Conservation (phyloP, 1,140 invertebrate genomes). For the Brachionus sp. region DNA sequence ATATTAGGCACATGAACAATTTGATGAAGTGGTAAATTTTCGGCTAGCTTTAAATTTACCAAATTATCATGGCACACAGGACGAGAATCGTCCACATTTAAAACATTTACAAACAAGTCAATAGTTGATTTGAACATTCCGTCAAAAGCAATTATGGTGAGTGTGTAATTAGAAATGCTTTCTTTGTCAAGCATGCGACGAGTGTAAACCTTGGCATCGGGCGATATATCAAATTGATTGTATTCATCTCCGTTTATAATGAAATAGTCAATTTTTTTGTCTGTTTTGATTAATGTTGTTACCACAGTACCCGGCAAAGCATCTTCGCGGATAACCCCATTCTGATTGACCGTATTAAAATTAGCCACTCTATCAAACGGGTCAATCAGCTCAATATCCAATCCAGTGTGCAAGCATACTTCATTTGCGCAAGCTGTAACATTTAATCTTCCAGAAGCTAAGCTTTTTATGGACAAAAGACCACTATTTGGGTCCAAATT, state of each 20-base stretch:
- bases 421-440: not conserved
- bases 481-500: not conserved
- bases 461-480: not conserved
- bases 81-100: not conserved
- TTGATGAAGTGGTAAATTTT: not conserved
- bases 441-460: not conserved
- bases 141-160: constrained; percentile 19
- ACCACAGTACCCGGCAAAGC: constrained; percentile 28
- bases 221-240: constrained; percentile 21
- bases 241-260: constrained; percentile 5
- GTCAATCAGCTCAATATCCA: not conserved
- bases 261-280: not conserved
- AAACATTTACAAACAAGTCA: constrained; percentile 1
- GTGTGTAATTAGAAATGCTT: not conserved
- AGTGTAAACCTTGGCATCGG: constrained; percentile 24
- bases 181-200: constrained; percentile 17
- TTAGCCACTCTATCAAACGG: not conserved
- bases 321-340: constrained; percentile 7
- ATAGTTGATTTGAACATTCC: not conserved
- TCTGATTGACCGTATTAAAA: not conserved
- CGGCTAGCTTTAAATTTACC: not conserved
- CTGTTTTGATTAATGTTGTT: not conserved
- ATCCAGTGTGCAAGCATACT: not conserved
- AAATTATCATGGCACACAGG: not conserved
- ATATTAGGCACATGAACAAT: not conserved